These are phyloP conservation scores for Caenorhabditis sp. DNA, from an alignment of 2,888 invertebrate genomes.

Conservation along the genomic window DNA sequence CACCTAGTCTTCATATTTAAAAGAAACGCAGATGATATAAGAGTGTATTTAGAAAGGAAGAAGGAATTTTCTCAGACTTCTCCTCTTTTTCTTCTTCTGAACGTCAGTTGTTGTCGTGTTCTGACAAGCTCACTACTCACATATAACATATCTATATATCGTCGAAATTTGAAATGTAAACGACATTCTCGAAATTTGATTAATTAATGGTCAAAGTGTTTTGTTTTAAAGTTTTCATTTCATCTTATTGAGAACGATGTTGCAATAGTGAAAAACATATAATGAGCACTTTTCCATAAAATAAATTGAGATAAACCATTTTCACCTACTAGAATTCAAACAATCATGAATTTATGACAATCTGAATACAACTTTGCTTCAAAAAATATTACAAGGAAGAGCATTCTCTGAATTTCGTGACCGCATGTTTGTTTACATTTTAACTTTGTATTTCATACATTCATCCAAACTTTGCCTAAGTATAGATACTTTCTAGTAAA, in stretches of 20 bases:
- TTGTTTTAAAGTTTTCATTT: background rate
- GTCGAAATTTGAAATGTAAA: constrained; percentile 36
- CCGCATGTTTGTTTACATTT: too few relatives aligned
- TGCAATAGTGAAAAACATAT: background rate
- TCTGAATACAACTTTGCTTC: too few relatives aligned
- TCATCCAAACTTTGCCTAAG: too few relatives aligned
- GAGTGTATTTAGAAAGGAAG: constrained; percentile 18
- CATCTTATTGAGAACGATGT: background rate
- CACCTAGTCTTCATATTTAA: constrained; percentile 14
- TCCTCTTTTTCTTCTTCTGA: constrained; percentile 5
- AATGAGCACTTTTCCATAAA: too few relatives aligned
- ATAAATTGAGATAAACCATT: too few relatives aligned
- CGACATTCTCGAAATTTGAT: constrained; percentile 10
- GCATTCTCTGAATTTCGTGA: too few relatives aligned
- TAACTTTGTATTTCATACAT: too few relatives aligned
- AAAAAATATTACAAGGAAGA: too few relatives aligned
- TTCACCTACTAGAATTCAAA: too few relatives aligned
- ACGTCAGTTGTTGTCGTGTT: constrained; percentile 40
- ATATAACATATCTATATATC: constrained; percentile 22
- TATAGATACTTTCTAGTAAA: too few relatives aligned
- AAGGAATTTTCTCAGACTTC: constrained; percentile 32
- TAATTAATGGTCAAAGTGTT: background rate
- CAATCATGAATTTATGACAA: too few relatives aligned
- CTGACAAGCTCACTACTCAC: constrained; percentile 28
- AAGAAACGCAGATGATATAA: constrained; percentile 1